Base-by-base conservation (phyloP, 2,888 invertebrate genomes). In the Plutella xylostella region DNA sequence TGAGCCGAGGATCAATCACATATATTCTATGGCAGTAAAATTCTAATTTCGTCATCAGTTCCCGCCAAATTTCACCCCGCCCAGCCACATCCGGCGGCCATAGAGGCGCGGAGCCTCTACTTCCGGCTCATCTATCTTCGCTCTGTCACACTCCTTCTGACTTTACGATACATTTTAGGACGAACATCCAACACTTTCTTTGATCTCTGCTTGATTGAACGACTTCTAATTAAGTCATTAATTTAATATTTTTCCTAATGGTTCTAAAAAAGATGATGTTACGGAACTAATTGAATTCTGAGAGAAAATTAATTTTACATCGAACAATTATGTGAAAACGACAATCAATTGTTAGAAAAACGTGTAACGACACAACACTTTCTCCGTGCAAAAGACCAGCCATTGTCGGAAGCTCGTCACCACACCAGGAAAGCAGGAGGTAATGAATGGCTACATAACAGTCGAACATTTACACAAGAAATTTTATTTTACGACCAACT, bases 1-100 rank as follows among this genome's bases (percentile, higher is more conserved):
- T 21, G 28, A 21, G 17, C 15, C 14, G 34, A 30, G 11, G 33
- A 47, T 47, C 65, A 61, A 71, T 72, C 72, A 72, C 59, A 51
- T 47, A 57, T 60, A 55, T 58, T 57, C 49, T 56, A 53, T 14
- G 21, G 14, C 30, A 30, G 19, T 39, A 15, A 58, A 61, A 61
- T 53, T 71, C 70, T 73, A 74, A 72, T 67, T 73, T 58, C 49
- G 72, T 63, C 55, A 52, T 48, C 51, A 53, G 61, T 63, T 63
- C 60, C 64, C 62, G 66, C 63, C 61, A 66, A 72, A 71, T 61
- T 62, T 51, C 56, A 57, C 59, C 55, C 55, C 58, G 54, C 56
- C 61, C 56, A 48, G 52, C 54, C 55, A 58, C 69, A 68, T 74
- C 74, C 73, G 72, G 68, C 56, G 35, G 34, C 40, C 25, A 46